Evolutionary conservation across 64 coral and sea anemone species (phyloP).

Genomic region (Exaiptasia diaphana): DNA sequence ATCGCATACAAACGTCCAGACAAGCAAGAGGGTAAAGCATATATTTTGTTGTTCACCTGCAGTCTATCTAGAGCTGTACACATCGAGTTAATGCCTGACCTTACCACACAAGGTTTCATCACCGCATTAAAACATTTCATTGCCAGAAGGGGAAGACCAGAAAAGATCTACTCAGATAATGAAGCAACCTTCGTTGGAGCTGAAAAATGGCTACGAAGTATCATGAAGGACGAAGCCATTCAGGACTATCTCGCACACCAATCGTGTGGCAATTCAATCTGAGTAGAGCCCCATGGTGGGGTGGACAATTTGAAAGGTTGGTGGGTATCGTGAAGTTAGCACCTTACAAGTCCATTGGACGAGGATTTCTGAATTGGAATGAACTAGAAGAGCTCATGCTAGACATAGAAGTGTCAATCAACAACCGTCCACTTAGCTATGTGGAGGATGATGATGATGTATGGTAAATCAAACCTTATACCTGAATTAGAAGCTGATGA

Average conservation of each 20-base stretch:
- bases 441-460: slow-evolving; percentile 1
- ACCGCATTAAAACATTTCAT: not conserved
- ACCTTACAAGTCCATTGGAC: not conserved
- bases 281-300: not conserved
- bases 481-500: too few relatives aligned
- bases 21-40: not conserved
- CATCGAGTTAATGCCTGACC: not conserved
- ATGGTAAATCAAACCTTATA: too few relatives aligned
- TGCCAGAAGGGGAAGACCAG: not conserved
- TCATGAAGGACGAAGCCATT: not conserved
- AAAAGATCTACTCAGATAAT: not conserved
- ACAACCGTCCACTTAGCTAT: not conserved
- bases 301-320: not conserved
- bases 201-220: not conserved
- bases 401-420: not conserved
- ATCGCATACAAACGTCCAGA: too few relatives aligned
- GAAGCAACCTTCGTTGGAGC: not conserved
- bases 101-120: not conserved
- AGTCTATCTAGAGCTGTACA: not conserved
- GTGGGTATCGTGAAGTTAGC: not conserved
- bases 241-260: not conserved
- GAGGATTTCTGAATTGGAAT: not conserved
- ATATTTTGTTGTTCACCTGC: not conserved
- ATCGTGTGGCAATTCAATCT: not conserved
- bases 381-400: not conserved